A percentile compares a stretch with the other conserved stretches of the same genome.
phyloP scores from a whole-genome alignment of 2,113 vertebrate species.

The Rana temporaria region DNA sequence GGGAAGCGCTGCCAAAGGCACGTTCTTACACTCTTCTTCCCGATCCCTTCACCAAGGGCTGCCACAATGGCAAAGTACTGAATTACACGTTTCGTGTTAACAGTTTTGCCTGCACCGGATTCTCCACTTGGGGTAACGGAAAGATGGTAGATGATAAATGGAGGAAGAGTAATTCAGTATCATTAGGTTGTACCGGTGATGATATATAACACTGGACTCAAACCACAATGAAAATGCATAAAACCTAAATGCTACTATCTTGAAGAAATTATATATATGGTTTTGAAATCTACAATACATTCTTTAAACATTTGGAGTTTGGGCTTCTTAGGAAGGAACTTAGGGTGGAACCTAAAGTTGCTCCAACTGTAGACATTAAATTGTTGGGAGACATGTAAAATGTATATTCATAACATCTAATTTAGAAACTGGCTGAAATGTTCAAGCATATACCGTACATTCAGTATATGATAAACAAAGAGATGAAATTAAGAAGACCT shows the following conservation, averaged over 20 bases:
- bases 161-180: neutral
- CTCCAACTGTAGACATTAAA: too few species aligned
- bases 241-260: too few species aligned
- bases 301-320: too few species aligned
- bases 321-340: too few species aligned
- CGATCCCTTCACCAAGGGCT: slow-evolving; percentile 55
- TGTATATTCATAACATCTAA: too few species aligned
- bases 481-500: too few species aligned
- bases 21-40: slow-evolving; percentile 75
- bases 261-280: neutral
- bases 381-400: too few species aligned
- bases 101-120: slow-evolving; percentile 68
- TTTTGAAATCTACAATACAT: too few species aligned
- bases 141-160: neutral
- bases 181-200: neutral
- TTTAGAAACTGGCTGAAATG: too few species aligned
- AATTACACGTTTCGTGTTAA: slow-evolving; percentile 70
- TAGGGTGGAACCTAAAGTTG: too few species aligned
- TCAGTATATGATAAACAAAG: too few species aligned
- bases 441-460: too few species aligned
- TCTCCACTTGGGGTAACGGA: slow-evolving; percentile 62
- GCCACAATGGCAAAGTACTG: slow-evolving; percentile 65
- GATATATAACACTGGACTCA: neutral
- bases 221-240: neutral
- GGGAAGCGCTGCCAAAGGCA: slow-evolving; percentile 60